phyloP scores from a whole-genome alignment of 2,888 invertebrate species.

The Vandiemenella viatica region DNA sequence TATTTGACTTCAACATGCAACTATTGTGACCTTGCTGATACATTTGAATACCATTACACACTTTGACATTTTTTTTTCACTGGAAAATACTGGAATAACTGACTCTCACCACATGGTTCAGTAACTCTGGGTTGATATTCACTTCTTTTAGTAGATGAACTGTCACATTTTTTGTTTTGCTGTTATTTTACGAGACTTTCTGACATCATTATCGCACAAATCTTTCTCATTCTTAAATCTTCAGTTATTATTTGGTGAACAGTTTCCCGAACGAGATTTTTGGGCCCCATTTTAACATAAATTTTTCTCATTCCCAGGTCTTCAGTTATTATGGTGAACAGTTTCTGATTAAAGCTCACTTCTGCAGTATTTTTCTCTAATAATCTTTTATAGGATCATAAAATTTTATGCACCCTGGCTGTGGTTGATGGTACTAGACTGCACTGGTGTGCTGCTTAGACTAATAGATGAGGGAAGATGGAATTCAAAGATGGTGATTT shows the following conservation, averaged over 20 bases:
- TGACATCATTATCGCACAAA: neutral
- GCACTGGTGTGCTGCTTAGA: neutral
- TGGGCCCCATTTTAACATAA: neutral
- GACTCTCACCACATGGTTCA: slow-evolving; percentile 10
- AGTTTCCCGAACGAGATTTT: no score
- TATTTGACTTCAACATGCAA: neutral
- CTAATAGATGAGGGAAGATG: neutral
- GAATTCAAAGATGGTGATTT: neutral
- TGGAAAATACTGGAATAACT: slow-evolving; percentile 15
- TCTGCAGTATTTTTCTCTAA: neutral
- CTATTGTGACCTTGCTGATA: neutral
- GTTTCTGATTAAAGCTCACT: neutral
- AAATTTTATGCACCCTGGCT: neutral
- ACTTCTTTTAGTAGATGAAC: no score
- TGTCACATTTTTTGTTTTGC: no score
- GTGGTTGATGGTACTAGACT: neutral
- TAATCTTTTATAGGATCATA: neutral
- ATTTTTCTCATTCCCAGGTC: no score
- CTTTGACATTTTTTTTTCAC: slow-evolving; percentile 9
- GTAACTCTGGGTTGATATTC: neutral
- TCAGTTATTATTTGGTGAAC: no score
- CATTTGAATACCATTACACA: neutral
- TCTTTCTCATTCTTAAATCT: no score
- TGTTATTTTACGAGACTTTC: neutral
- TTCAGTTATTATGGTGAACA: neutral